Base-by-base conservation (phyloP, 2,888 invertebrate species). In the Euzetes globulus region DNA sequence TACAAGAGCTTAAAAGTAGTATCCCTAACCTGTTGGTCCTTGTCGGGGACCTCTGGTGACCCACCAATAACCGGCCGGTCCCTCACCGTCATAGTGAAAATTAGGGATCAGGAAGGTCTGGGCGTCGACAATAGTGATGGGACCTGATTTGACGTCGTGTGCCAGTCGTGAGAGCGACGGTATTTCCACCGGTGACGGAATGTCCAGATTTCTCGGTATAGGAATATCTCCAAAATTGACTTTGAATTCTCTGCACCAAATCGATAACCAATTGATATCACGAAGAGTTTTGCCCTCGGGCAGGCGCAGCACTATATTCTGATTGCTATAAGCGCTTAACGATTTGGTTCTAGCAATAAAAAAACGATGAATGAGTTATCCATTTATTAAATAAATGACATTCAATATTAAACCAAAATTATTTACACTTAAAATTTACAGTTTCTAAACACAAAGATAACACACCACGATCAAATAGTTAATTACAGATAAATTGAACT, bases 31-130 rank as follows among this genome's bases (percentile, higher is more conserved):
- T 45, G 76, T 55, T 5, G 77, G 76, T 41, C 77, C 74, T 47
- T 78, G 79, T 5, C 76, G 25, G 1, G 76, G 27, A 15, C 79
- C 79, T 9, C 75, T 72, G 0, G 79, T 77, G 3, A 77, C 77
- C 79, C 79, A 79, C 77, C 77, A 79, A 37, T 77, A 79, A 15
- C 76, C 79, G 9, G 77, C 78, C 73, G 93, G 93, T 0, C 92
- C 94, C 1, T 89, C 90, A 41, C 94, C 94, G 80, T 94, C 94
- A 81, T 94, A 94, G 81, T 93, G 92, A 79, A 94, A 84, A 84
- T 94, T 93, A 9, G 94, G 93, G 78, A 94, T 93, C 83, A 91
- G 91, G 83, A 94, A 90, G 0, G 94, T 94, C 84, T 91, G 92
- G 50, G 92, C 92, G 83, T 94, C 94, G 75, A 94, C 84, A 17